Conservation (phyloP, 1,140 invertebrate genomes). For the Drosophila punjabiensis region DNA sequence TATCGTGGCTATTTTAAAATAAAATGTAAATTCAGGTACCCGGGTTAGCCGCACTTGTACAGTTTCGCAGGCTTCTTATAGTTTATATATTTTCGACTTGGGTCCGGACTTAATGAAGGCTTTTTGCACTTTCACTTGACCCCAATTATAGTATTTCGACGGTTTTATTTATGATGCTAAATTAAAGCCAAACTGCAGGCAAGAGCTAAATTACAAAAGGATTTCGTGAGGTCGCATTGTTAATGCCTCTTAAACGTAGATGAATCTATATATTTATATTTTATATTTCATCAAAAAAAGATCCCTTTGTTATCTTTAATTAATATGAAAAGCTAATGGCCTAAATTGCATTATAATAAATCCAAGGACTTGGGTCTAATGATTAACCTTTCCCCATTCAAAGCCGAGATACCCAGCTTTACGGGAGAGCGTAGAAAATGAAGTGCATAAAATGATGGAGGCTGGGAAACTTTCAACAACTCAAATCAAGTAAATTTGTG, state of each 20-base stretch:
- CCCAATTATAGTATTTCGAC: conserved; percentile 6
- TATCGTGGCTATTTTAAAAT: conserved; percentile 10
- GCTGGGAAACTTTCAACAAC: conserved; percentile 17
- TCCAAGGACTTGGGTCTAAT: too few species aligned
- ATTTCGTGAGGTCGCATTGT: background rate
- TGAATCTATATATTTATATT: too few species aligned
- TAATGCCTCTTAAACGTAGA: background rate
- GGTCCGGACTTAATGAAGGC: background rate
- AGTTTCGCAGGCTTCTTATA: background rate
- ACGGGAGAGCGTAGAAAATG: conserved; percentile 4
- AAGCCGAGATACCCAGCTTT: background rate
- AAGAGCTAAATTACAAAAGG: background rate
- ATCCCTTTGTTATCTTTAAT: background rate
- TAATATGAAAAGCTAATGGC: too few species aligned
- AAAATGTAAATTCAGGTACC: conserved; percentile 12
- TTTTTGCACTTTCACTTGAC: conserved; percentile 9
- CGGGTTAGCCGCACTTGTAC: conserved; percentile 3
- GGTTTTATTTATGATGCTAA: conserved; percentile 4
- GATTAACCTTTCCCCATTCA: background rate
- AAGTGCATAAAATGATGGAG: conserved; percentile 15
- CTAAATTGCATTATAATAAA: background rate
- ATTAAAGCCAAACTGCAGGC: conserved; percentile 3
- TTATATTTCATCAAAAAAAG: background rate
- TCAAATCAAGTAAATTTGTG: conserved; percentile 41
- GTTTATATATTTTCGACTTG: conserved; percentile 1